Evolutionary conservation across 2,888 invertebrate species (phyloP), one percentile per base, ranked within the genome.

Genomic region (Sycophila texana): DNA sequence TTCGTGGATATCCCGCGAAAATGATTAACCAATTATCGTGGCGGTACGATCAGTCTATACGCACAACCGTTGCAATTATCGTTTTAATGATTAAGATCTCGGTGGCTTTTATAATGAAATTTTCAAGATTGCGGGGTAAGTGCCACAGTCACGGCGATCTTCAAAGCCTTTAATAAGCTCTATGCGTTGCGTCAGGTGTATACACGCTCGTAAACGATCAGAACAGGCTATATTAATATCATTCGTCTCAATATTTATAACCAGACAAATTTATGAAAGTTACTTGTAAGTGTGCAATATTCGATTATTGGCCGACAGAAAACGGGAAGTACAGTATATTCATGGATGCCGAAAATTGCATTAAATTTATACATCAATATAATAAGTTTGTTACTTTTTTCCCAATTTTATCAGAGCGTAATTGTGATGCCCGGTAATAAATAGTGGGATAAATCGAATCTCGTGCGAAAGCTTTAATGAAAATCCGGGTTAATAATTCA

Each of bases 41-140:
- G 57, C 20, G 70, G 26, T 67, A 70, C 68, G 61, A 70, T 70
- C 66, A 77, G 30, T 74, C 39, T 66, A 75, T 39, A 65, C 13
- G 63, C 71, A 68, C 61, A 61, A 57, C 66, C 77, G 81, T 81
- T 82, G 83, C 81, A 78, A 82, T 84, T 84, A 84, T 84, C 83
- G 76, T 81, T 81, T 74, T 77, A 79, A 81, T 77, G 81, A 85
- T 85, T 83, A 76, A 67, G 82, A 83, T 84, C 83, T 72, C 47
- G 75, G 81, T 51, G 74, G 77, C 66, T 80, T 74, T 81, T 82
- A 82, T 85, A 85, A 86, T 85, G 86, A 84, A 84, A 85, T 85
- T 84, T 83, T 79, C 81, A 84, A 83, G 81, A 82, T 84, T 81
- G 80, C 79, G 80, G 82, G 65, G 58, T 47, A 63, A 53, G 63